Conservation (phyloP, 2,888 invertebrate genomes). For the Drosophila fulvimacula region DNA sequence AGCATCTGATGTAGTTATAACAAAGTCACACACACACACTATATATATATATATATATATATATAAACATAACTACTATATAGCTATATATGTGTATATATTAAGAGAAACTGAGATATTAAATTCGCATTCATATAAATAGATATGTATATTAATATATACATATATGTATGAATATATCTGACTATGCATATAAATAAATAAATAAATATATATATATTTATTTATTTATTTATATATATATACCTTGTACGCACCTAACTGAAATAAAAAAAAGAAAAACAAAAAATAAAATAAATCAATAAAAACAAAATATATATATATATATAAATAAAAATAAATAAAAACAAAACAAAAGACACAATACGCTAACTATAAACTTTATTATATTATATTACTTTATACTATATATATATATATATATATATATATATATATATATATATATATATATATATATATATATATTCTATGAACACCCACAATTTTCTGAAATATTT, state of each 20-base stretch:
- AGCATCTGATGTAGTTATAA: conserved; percentile 43
- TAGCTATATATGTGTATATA: conserved; percentile 7
- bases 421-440: conserved; percentile 1
- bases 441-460: neutral
- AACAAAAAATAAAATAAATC: neutral
- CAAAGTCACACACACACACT: conserved; percentile 56
- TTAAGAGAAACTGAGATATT: neutral
- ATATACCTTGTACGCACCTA: neutral
- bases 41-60: conserved; percentile 13
- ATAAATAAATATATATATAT: conserved; percentile 18
- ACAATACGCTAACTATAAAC: conserved; percentile 15
- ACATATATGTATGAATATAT: too few relatives aligned
- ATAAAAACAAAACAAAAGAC: neutral
- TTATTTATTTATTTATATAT: neutral
- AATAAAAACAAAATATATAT: too few relatives aligned
- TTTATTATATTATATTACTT: conserved; percentile 6
- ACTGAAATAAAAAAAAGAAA: neutral
- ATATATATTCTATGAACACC: conserved; percentile 1
- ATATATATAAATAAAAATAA: neutral
- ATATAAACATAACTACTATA: neutral
- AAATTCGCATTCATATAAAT: conserved; percentile 6
- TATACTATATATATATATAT: neutral
- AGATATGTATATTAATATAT: conserved; percentile 1
- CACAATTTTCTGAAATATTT: conserved; percentile 19
- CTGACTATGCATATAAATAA: conserved; percentile 1